Evolutionary conservation across 1,140 invertebrate species (phyloP).

Genomic region (Leptinotarsa undecemlineata): DNA sequence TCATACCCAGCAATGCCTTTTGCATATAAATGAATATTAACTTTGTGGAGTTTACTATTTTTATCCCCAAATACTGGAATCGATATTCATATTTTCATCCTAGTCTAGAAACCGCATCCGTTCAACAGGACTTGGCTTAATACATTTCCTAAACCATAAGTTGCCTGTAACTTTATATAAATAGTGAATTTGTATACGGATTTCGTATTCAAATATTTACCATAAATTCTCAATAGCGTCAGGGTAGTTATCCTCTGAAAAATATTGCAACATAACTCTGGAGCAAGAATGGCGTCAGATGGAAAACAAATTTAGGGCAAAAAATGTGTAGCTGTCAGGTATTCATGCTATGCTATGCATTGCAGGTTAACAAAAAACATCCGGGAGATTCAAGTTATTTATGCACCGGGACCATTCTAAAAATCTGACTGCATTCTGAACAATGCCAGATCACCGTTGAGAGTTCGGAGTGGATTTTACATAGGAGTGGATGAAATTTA

Average conservation of each 20-base stretch:
- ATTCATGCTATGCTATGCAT: not conserved
- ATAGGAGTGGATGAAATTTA: no score
- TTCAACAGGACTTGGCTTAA: not conserved
- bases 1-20: no score
- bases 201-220: conserved; percentile 16
- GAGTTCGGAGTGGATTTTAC: not conserved
- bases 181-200: conserved; percentile 22
- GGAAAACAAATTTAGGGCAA: not conserved
- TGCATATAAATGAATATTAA: no score
- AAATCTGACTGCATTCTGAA: not conserved
- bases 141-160: conserved; percentile 7
- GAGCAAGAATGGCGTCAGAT: conserved; percentile 4
- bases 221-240: conserved; percentile 12
- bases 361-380: not conserved
- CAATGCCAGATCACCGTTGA: not conserved
- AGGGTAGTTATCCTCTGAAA: not conserved
- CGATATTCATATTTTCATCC: not conserved
- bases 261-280: conserved; percentile 11
- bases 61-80: not conserved
- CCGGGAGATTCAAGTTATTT: not conserved
- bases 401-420: not conserved
- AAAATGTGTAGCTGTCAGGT: not conserved
- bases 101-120: not conserved
- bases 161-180: conserved; percentile 20
- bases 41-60: not conserved